Evolutionary conservation across 2,113 vertebrate genomes (phyloP).

Genomic region (Ochotona curzoniae): DNA sequence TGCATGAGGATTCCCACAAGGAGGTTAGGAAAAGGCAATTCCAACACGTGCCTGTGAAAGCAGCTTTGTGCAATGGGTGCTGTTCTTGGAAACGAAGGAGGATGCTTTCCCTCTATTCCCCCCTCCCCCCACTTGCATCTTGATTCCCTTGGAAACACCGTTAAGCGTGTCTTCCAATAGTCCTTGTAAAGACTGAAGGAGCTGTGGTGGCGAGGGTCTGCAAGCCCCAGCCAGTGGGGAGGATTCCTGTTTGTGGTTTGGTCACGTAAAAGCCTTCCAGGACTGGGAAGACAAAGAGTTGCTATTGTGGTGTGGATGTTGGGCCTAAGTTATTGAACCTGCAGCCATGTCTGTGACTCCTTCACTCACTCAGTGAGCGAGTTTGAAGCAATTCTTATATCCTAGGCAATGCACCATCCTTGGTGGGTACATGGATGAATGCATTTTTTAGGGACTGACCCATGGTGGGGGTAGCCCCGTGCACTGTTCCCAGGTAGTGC

Average conservation of each 20-base stretch:
- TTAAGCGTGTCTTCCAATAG: not conserved
- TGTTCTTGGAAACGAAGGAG: not conserved
- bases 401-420: not conserved
- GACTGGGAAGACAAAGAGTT: not conserved
- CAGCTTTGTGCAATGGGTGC: not conserved
- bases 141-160: not conserved
- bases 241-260: not conserved
- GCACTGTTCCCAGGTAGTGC: not conserved
- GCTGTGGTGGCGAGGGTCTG: not conserved
- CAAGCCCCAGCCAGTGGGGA: not conserved
- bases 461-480: not conserved
- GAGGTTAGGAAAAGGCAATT: not conserved
- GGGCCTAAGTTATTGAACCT: not conserved
- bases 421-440: not conserved
- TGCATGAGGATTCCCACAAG: not conserved
- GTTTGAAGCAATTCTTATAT: not conserved
- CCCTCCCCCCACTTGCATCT: not conserved
- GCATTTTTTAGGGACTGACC: not conserved
- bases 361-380: not conserved
- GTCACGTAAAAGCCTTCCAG: accelerated
- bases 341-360: not conserved
- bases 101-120: not conserved
- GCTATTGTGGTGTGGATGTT: not conserved
- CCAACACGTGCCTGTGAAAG: not conserved
- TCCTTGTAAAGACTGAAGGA: not conserved